Base-by-base conservation (phyloP, 2,797 vertebrate species). In the Muscicapa striata region DNA sequence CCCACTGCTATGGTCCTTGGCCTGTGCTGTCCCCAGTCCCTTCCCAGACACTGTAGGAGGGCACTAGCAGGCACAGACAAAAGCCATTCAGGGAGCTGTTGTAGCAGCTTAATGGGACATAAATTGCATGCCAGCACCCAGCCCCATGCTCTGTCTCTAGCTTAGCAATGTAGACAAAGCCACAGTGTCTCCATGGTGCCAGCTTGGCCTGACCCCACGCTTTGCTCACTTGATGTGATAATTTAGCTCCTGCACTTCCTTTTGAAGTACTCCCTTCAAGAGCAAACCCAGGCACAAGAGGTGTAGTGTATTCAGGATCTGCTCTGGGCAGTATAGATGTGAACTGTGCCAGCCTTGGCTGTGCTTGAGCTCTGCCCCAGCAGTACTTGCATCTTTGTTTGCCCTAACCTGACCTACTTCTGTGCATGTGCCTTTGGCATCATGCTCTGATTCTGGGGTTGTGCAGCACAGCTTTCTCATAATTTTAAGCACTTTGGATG, bases 251-350 rank as follows among this genome's bases (percentile, higher is more conserved):
- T 61, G 36, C 27, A 6, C 38, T 87, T 85, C 41, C 49, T 79
- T 94, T 68, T 75, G 59, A 85, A 84, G 70, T 64, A 20, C 34
- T 95, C 29, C 32, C 51, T 73, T 80, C 24, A 54, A 59, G 67
- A 85, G 41, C 48, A 88, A 45, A 20, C 30, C 23, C 10, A 7
- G 61, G 61, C 57, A 27, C 11, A 51, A 77, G 80, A 13, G 4
- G 22, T 63, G 17, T 13, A 41, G 66, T 17, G 27, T 64, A 18
- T 80, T 77, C n/a, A 38, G 46, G 66, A 20, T 41, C 27, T 59
- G 74, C 32, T 72, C 14, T 34, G 48, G 70, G 63, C 85, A 64
- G 43, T 13, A 3, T 23, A 2, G 46, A 20, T 48, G 23, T 34
- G 69, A 62, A 32, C 62, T 5, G 3, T 40, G 41, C 64, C 66